Percentiles rank a stretch among this genome's conserved stretches.
phyloP scores from a whole-genome alignment of 2,888 invertebrate species.

The Dysmachus trigonus region DNA sequence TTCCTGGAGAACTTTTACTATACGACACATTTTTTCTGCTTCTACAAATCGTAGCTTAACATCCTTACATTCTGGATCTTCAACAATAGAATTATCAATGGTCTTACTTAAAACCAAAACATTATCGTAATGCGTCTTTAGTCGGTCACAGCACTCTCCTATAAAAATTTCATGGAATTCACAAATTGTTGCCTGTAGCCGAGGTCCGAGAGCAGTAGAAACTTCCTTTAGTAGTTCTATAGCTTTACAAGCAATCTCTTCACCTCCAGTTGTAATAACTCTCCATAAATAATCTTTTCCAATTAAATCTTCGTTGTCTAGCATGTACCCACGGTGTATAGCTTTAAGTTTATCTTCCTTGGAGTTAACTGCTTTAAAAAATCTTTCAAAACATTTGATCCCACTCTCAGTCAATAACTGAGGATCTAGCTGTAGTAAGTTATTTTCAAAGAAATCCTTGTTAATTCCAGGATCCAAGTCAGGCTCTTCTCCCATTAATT shows the following conservation, averaged over 20 bases:
- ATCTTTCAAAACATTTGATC: constrained; percentile 85
- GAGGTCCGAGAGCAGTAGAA: constrained; percentile 90
- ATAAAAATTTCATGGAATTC: constrained; percentile 93
- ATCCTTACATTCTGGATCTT: constrained; percentile 59
- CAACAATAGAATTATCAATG: constrained; percentile 52
- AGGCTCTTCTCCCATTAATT: constrained; percentile 95
- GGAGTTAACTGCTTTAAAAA: constrained; percentile 82
- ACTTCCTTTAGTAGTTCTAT: constrained; percentile 92
- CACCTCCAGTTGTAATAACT: constrained; percentile 88
- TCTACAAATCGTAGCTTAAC: constrained; percentile 66
- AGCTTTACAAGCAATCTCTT: constrained; percentile 92
- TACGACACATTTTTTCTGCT: constrained; percentile 88
- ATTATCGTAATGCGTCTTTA: constrained; percentile 87
- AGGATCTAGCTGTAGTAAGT: constrained; percentile 91
- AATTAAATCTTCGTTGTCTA: constrained; percentile 94
- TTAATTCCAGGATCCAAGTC: constrained; percentile 96
- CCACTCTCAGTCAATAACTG: constrained; percentile 92
- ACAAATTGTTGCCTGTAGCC: constrained; percentile 78
- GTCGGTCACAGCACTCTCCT: constrained; percentile 88
- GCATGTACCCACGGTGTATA: constrained; percentile 83
- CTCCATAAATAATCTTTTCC: constrained; percentile 97
- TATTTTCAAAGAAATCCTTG: constrained; percentile 94
- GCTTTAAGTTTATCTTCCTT: constrained; percentile 92
- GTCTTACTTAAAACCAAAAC: constrained; percentile 67
- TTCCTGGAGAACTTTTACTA: constrained; percentile 93